Conservation (phyloP, 2,113 vertebrate species). For the Rhabdornis inornatus region DNA sequence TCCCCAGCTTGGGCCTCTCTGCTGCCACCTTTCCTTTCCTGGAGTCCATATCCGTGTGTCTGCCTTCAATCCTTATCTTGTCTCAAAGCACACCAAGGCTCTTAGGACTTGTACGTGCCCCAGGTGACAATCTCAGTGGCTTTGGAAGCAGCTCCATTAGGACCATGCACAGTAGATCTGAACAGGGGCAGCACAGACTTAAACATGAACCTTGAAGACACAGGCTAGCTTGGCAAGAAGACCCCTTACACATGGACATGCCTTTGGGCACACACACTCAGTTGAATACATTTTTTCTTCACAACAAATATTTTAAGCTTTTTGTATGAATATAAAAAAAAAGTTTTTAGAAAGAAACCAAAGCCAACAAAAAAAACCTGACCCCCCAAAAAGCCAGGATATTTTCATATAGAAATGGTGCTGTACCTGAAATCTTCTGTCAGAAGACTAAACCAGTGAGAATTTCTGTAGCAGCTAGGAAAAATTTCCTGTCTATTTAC, state of each 20-base stretch:
- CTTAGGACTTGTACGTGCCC: background rate
- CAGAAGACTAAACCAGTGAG: background rate
- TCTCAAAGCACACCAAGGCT: background rate
- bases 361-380: fast-evolving
- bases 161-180: background rate
- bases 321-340: background rate
- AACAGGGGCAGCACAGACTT: background rate
- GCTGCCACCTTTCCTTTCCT: background rate
- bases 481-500: background rate
- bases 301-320: background rate
- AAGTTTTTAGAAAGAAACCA: fast-evolving
- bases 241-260: background rate
- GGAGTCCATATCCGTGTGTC: background rate
- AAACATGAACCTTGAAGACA: background rate
- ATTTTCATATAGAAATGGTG: background rate
- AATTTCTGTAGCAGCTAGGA: background rate
- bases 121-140: background rate
- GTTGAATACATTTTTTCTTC: background rate
- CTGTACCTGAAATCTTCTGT: background rate
- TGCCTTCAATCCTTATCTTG: background rate
- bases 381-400: fast-evolving
- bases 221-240: background rate
- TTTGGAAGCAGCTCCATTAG: background rate
- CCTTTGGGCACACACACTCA: fast-evolving
- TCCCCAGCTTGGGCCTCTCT: background rate